phyloP scores from a whole-genome alignment of 2,113 vertebrate genomes.

The Anser cygnoides region DNA sequence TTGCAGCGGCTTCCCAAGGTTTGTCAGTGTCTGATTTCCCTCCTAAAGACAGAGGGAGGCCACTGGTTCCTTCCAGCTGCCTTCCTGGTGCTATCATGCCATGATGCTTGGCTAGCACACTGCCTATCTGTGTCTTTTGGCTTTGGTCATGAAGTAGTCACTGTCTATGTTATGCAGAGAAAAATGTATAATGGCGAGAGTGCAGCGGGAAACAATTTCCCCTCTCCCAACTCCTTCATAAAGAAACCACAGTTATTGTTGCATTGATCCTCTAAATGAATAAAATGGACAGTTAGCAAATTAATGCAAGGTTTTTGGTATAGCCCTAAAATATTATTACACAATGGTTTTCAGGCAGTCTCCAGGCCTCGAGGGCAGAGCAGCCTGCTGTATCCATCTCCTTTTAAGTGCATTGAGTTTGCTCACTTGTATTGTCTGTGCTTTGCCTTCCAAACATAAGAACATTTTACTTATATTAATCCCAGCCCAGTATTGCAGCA shows the following conservation, averaged over 20 bases:
- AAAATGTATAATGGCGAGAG: not conserved
- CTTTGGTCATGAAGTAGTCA: not conserved
- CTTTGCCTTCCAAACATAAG: slow-evolving; percentile 38
- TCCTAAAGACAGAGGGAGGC: not conserved
- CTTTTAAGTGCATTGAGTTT: slow-evolving; percentile 17
- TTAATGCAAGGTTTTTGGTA: slow-evolving; percentile 28
- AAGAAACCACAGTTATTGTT: not conserved
- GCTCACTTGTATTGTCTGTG: slow-evolving; percentile 26
- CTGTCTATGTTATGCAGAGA: not conserved
- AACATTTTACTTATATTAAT: slow-evolving; percentile 29
- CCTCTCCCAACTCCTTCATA: not conserved
- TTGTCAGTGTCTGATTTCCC: not conserved
- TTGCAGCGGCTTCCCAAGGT: not conserved
- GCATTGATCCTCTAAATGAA: slow-evolving; percentile 3
- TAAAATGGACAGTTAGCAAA: slow-evolving; percentile 22
- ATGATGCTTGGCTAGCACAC: not conserved
- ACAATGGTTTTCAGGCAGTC: slow-evolving; percentile 18
- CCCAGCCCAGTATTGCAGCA: not conserved
- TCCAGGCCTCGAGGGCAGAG: slow-evolving; percentile 8
- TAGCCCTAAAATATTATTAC: not conserved
- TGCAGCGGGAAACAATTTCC: not conserved
- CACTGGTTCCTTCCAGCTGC: not conserved
- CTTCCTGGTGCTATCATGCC: not conserved
- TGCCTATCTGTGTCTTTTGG: not conserved
- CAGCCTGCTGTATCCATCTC: not conserved